phyloP scores from a whole-genome alignment of 2,797 vertebrate species.

The Oreortyx pictus region DNA sequence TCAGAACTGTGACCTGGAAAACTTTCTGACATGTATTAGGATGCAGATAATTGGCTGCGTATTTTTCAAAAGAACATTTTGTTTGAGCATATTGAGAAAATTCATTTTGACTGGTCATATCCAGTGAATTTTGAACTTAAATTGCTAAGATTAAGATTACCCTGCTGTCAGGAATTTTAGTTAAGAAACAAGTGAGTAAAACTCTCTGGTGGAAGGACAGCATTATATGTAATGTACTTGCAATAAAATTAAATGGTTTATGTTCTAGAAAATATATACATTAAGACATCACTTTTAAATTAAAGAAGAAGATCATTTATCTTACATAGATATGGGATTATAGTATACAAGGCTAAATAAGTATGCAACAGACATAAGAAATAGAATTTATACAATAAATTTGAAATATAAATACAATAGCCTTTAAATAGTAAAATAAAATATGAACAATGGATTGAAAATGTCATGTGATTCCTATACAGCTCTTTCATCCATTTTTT shows the following conservation, averaged over 20 bases:
- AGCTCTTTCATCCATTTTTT: background rate
- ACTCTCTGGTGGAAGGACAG: background rate
- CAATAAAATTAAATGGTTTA: background rate
- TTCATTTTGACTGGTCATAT: fast-evolving
- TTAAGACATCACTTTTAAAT: background rate
- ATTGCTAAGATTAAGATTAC: background rate
- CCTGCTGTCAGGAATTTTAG: background rate
- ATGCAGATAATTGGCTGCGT: background rate
- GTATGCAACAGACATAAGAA: background rate
- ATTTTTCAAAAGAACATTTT: background rate
- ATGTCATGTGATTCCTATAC: background rate
- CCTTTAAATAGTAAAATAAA: background rate
- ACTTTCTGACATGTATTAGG: background rate
- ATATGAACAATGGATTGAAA: background rate
- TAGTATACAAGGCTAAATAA: background rate
- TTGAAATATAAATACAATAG: background rate
- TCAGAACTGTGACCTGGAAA: background rate
- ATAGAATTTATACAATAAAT: background rate
- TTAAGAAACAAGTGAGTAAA: background rate
- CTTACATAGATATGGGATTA: background rate
- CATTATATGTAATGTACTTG: background rate
- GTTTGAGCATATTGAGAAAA: background rate
- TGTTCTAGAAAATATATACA: background rate
- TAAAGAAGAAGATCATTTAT: background rate
- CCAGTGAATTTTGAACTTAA: background rate